These are phyloP conservation scores for Hyposoter dolosus DNA, from an alignment of 2,888 invertebrate species.

Conservation along the genomic window DNA sequence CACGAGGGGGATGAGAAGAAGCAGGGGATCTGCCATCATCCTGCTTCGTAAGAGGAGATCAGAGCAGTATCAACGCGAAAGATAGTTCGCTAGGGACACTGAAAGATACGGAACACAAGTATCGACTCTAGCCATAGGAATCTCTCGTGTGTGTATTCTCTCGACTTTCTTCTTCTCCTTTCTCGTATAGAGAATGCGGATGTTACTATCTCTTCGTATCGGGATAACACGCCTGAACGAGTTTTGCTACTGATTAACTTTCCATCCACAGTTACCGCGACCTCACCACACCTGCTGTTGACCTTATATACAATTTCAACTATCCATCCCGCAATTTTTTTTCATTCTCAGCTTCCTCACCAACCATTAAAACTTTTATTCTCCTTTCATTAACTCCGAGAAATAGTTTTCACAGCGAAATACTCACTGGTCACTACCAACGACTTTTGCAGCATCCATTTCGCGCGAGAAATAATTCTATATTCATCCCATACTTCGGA, in stretches of 20 bases:
- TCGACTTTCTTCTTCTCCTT: conserved; percentile 9
- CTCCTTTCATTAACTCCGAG: conserved; percentile 47
- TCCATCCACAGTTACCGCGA: conserved; percentile 24
- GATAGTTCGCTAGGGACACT: conserved; percentile 27
- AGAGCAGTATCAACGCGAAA: conserved; percentile 41
- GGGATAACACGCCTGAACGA: conserved; percentile 57
- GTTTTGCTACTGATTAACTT: conserved; percentile 62
- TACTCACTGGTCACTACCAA: background rate
- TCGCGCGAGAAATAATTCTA: background rate
- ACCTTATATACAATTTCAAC: conserved; percentile 32
- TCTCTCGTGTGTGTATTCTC: conserved; percentile 23
- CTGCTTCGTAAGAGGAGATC: conserved; percentile 37
- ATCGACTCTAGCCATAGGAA: background rate
- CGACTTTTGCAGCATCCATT: background rate
- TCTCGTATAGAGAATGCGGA: conserved; percentile 54
- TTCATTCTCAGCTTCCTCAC: conserved; percentile 14
- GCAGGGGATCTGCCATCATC: background rate
- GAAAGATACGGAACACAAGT: conserved; percentile 35
- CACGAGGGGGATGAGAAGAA: conserved; percentile 1
- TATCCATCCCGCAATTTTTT: conserved; percentile 8
- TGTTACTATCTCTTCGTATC: conserved; percentile 62
- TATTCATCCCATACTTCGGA: background rate
- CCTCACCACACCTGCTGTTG: conserved; percentile 32
- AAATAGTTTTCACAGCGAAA: conserved; percentile 15
- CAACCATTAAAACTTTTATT: conserved; percentile 59